Conservation (phyloP, 2,797 vertebrate genomes). For the Epinephelus malabaricus region DNA sequence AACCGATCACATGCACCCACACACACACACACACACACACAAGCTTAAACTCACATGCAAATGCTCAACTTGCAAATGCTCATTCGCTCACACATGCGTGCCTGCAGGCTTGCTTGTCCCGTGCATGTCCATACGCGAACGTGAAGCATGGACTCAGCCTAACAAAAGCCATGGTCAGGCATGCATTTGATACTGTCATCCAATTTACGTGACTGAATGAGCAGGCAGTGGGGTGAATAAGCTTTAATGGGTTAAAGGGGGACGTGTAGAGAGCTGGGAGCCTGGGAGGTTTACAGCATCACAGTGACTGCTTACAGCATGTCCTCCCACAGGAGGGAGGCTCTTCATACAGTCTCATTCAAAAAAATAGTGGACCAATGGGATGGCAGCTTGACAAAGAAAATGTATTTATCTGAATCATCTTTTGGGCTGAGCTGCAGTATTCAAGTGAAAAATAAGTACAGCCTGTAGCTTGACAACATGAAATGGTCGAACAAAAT, state of each 20-base stretch:
- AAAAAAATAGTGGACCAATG: not conserved
- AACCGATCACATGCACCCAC: constrained; percentile 6
- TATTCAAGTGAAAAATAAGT: too few relatives aligned
- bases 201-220: constrained; percentile 36
- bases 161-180: constrained; percentile 4
- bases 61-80: constrained; percentile 4
- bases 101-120: not conserved
- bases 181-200: not conserved
- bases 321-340: not conserved
- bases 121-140: not conserved
- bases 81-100: not conserved
- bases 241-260: constrained; percentile 32
- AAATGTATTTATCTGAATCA: not conserved
- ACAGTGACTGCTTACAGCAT: not conserved
- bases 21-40: constrained; percentile 3
- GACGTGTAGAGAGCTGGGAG: constrained; percentile 5
- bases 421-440: too few relatives aligned
- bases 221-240: constrained; percentile 27
- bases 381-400: not conserved
- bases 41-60: not conserved
- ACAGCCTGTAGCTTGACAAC: not conserved
- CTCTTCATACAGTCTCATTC: constrained; percentile 10
- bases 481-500: not conserved
- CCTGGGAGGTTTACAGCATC: not conserved
- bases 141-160: not conserved